Conservation (phyloP, 2,113 vertebrate genomes). For the Poeciliopsis retropinna region DNA sequence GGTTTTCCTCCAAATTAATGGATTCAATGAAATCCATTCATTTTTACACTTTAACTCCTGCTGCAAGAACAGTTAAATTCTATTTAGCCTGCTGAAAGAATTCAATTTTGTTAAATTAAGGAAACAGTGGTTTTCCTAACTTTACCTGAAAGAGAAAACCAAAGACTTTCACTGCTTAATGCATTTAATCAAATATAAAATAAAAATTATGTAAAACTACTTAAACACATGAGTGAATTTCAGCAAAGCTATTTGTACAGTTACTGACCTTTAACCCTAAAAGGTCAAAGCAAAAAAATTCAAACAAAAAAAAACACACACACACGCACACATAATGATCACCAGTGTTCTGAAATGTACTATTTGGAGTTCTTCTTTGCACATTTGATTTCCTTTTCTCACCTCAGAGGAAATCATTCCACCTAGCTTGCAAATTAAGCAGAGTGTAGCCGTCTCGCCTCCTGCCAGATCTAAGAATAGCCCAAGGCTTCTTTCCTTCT, state of each 20-base stretch:
- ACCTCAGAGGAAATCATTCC: slow-evolving; percentile 42
- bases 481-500: slow-evolving; percentile 25
- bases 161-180: neutral
- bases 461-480: slow-evolving; percentile 41
- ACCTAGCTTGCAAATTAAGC: slow-evolving; percentile 65
- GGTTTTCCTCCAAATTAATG: too few species aligned
- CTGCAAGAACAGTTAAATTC: too few species aligned
- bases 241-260: neutral
- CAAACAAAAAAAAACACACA: neutral
- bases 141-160: neutral
- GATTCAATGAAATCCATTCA: too few species aligned
- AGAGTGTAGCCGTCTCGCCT: slow-evolving; percentile 39
- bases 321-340: slow-evolving; percentile 23
- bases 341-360: slow-evolving; percentile 41
- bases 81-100: too few species aligned
- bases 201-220: neutral
- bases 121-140: neutral
- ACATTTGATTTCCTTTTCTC: slow-evolving; percentile 49
- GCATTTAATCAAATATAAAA: neutral
- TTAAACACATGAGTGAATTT: neutral
- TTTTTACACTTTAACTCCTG: too few species aligned
- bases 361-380: slow-evolving; percentile 43
- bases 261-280: neutral
- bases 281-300: slow-evolving; percentile 29
- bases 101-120: too few species aligned